These are phyloP conservation scores for Eupithecia inturbata DNA, from an alignment of 2,888 invertebrate genomes.

Conservation along the genomic window DNA sequence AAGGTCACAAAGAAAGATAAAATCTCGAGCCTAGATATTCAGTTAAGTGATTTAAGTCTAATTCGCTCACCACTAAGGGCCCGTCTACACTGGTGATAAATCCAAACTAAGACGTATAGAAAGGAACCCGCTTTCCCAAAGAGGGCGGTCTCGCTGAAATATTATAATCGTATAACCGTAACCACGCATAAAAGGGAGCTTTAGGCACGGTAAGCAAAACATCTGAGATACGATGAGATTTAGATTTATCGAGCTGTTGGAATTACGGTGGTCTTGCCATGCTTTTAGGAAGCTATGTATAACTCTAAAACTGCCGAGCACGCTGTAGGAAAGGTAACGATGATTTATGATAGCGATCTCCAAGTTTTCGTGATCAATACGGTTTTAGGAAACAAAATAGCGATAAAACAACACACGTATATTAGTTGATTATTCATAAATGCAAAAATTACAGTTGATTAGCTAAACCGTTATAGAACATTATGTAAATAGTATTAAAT, in stretches of 20 bases:
- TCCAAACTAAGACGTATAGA: constrained; percentile 25
- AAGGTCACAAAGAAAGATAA: constrained; percentile 15
- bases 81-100: constrained; percentile 28
- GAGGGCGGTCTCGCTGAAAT: constrained; percentile 32
- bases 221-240: constrained; percentile 14
- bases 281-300: constrained; percentile 6
- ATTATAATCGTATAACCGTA: constrained; percentile 33
- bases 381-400: neutral
- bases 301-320: neutral
- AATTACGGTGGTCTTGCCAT: neutral
- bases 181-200: constrained; percentile 21
- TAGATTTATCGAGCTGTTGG: constrained; percentile 6
- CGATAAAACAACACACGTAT: neutral
- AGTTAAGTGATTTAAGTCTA: too few species aligned
- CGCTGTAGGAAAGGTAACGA: neutral
- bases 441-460: neutral
- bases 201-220: constrained; percentile 18
- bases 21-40: constrained; percentile 14
- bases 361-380: neutral
- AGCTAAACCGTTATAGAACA: neutral
- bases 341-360: neutral
- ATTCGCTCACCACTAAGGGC: constrained; percentile 30
- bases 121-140: constrained; percentile 32
- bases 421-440: neutral
- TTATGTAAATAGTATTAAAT: neutral